Evolutionary conservation across 2,888 invertebrate species (phyloP).

Genomic region (Drosophila prolongata): DNA sequence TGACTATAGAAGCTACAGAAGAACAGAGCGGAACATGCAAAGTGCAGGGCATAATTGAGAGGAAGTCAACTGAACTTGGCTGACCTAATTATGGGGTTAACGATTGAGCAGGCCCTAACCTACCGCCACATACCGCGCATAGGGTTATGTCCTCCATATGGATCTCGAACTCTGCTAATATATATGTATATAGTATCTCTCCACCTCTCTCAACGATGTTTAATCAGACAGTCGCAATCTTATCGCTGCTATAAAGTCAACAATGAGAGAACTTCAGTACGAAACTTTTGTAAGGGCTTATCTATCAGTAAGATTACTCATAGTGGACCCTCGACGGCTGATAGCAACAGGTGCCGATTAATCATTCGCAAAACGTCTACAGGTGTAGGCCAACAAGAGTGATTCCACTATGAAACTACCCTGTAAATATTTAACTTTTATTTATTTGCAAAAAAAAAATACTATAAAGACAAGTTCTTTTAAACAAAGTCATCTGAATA

Average conservation of each 20-base stretch:
- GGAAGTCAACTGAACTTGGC: conserved; percentile 66
- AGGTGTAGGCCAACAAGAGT: conserved; percentile 14
- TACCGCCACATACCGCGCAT: conserved; percentile 45
- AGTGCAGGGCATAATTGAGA: conserved; percentile 55
- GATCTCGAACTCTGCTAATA: neutral
- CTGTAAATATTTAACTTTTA: neutral
- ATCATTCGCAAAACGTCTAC: conserved; percentile 57
- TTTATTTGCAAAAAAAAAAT: too few species aligned
- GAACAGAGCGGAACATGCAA: conserved; percentile 66
- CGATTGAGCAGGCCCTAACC: conserved; percentile 71
- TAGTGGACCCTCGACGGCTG: conserved; percentile 43
- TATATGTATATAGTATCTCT: conserved; percentile 3
- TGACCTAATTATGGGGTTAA: conserved; percentile 64
- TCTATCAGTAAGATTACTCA: conserved; percentile 66
- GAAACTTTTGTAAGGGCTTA: conserved; percentile 52
- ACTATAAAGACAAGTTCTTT: too few species aligned
- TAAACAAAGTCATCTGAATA: too few species aligned
- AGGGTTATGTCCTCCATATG: conserved; percentile 10
- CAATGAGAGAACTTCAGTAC: conserved; percentile 43
- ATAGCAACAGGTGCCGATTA: conserved; percentile 73
- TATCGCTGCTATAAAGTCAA: conserved; percentile 64
- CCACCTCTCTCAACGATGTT: conserved; percentile 28
- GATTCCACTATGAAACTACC: neutral
- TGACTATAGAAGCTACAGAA: conserved; percentile 23
- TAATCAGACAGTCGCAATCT: conserved; percentile 56